Base-by-base conservation (phyloP, 2,113 vertebrate species). In the Myrmecophaga tridactyla region DNA sequence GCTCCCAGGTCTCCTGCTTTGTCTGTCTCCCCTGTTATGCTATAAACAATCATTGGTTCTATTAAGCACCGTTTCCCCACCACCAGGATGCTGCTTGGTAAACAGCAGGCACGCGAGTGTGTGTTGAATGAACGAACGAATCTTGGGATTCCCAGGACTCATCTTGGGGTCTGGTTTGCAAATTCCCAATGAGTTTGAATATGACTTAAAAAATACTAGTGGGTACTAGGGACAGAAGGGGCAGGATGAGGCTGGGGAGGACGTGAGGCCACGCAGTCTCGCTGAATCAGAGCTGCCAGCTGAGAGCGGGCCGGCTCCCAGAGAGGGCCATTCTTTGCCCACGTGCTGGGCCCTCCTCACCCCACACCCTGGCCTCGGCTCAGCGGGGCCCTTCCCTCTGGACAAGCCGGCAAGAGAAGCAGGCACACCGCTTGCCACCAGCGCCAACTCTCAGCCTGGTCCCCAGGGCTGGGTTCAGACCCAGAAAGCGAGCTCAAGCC, bases 141-240 rank as follows among this genome's bases (percentile, higher is more conserved):
- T 51, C 80, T 70, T 29, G 18, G 60, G 3, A 60, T 18, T 34
- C 23, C 63, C 69, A 31, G 56, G 56, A 41, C 51, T 90, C 48
- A n/a, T 73, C n/a, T 43, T 83, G n/a, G 20, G 53, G 20, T 46
- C 70, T 73, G 41, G 5, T 25, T 92, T 84, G 65, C 31, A 89
- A 75, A 60, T 91, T 63, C 46, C 65, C 94, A 9, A 0, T 39
- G 39, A 90, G 60, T 67, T n/a, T 65, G 76, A 94, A 43, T 10
- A 41, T 17, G 58, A 67, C 53, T 34, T 29, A 63, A 51, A 89
- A 21, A 80, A 63, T 1, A 25, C 43, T 3, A 12, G 3, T 7
- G 27, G n/a, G 48, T 2, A 0, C 0, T 1, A 10, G 34, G 69
- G 76, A 41, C 34, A 21, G 58, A 80, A 0, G 17, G n/a, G n/a